Conservation (phyloP, 2,888 invertebrate genomes). For the Rhopalosiphum nymphaeae region DNA sequence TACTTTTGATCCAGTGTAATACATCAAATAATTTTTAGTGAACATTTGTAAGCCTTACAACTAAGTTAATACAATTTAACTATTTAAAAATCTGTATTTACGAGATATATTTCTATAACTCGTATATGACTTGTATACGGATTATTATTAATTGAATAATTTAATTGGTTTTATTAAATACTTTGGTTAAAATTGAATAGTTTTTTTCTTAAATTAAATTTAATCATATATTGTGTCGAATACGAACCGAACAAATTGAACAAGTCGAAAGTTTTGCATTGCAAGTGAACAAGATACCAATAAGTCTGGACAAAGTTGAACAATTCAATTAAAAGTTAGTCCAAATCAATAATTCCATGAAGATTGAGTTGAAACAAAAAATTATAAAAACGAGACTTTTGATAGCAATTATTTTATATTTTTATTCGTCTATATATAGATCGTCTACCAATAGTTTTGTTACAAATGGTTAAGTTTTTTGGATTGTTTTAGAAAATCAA, state of each 20-base stretch:
- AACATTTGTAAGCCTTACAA: background rate
- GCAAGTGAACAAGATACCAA: background rate
- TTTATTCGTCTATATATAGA: background rate
- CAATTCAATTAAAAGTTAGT: slow-evolving; percentile 23
- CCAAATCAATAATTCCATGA: background rate
- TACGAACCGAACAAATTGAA: background rate
- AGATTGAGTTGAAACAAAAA: background rate
- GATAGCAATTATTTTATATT: background rate
- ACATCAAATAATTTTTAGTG: background rate
- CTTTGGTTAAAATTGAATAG: background rate
- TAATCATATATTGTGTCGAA: background rate
- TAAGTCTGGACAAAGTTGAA: background rate
- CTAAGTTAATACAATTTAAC: background rate
- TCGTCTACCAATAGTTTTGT: background rate
- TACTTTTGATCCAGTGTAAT: background rate
- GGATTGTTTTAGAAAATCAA: background rate
- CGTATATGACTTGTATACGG: background rate
- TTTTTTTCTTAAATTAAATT: background rate
- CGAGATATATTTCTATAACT: background rate
- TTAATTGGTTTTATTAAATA: background rate
- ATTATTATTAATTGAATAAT: background rate
- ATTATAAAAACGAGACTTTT: background rate
- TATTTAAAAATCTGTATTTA: background rate
- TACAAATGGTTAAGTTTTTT: background rate
- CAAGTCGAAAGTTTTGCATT: background rate